These are phyloP conservation scores for Stegodyphus mimosarum DNA, from an alignment of 1,140 invertebrate species.

Conservation along the genomic window DNA sequence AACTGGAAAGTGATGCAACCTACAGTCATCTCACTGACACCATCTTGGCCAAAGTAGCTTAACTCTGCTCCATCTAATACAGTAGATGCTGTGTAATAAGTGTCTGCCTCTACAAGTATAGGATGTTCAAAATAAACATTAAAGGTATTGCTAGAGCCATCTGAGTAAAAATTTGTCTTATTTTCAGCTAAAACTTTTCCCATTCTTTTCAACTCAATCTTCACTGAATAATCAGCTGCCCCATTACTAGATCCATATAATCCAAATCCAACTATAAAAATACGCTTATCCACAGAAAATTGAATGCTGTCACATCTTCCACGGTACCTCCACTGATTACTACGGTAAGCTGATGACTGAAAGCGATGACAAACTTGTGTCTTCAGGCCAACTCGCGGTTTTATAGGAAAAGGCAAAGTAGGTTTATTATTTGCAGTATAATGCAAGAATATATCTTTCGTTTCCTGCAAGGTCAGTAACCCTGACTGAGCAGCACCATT, in stretches of 20 bases:
- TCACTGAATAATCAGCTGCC: slow-evolving; percentile 89
- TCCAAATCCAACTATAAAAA: slow-evolving; percentile 92
- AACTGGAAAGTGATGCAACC: slow-evolving; percentile 92
- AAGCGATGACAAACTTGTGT: slow-evolving; percentile 94
- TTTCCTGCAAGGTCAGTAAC: slow-evolving; percentile 88
- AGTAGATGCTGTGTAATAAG: slow-evolving; percentile 89
- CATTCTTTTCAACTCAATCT: slow-evolving; percentile 87
- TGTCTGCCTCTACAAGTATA: slow-evolving; percentile 85
- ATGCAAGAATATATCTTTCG: slow-evolving; percentile 91
- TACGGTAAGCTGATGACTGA: slow-evolving; percentile 94
- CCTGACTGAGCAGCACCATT: slow-evolving; percentile 89
- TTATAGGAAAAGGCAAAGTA: slow-evolving; percentile 80
- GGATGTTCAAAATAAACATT: slow-evolving; percentile 93
- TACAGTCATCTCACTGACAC: slow-evolving; percentile 88
- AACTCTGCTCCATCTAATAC: slow-evolving; percentile 90
- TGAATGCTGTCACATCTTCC: slow-evolving; percentile 92
- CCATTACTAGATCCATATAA: slow-evolving; percentile 92
- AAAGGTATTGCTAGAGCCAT: slow-evolving; percentile 93
- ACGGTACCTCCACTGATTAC: slow-evolving; percentile 93
- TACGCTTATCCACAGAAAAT: slow-evolving; percentile 90
- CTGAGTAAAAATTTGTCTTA: slow-evolving; percentile 91
- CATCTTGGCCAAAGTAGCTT: slow-evolving; percentile 95
- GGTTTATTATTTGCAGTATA: slow-evolving; percentile 76
- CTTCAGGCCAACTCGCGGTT: slow-evolving; percentile 84
- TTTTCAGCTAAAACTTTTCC: slow-evolving; percentile 88